These are phyloP conservation scores for Lissonota sp. DNA, from an alignment of 2,888 invertebrate species.

Conservation along the genomic window DNA sequence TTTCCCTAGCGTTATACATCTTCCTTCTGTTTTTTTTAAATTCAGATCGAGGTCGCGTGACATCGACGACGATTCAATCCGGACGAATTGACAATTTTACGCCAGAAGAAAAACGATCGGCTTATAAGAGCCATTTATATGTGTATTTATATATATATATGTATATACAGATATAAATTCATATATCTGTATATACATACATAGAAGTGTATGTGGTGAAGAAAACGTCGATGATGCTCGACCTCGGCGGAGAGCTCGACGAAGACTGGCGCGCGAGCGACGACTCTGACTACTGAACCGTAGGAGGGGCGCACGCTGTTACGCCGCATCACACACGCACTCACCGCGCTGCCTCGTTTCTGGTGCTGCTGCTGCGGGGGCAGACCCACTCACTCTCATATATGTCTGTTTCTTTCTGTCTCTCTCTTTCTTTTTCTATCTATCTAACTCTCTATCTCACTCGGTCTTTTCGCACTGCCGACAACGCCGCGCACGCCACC, in stretches of 20 bases:
- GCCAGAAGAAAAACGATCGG: too few species aligned
- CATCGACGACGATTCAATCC: slow-evolving; percentile 66
- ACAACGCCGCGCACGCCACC: slow-evolving; percentile 55
- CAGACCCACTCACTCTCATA: slow-evolving; percentile 41
- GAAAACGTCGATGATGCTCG: slow-evolving; percentile 68
- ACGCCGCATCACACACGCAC: slow-evolving; percentile 73
- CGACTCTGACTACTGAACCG: slow-evolving; percentile 73
- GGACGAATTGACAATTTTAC: too few species aligned
- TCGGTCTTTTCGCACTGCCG: slow-evolving; percentile 3
- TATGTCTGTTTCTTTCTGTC: background rate
- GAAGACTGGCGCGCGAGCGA: slow-evolving; percentile 77
- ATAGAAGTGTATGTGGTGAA: too few species aligned
- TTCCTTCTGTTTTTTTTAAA: slow-evolving; percentile 3
- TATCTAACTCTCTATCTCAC: slow-evolving; percentile 5
- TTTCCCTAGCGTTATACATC: background rate
- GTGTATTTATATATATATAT: slow-evolving; percentile 23
- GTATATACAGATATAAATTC: too few species aligned
- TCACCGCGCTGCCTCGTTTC: slow-evolving; percentile 55
- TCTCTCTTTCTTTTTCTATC: background rate
- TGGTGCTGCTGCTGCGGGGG: slow-evolving; percentile 41
- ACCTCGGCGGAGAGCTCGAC: slow-evolving; percentile 75
- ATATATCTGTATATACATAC: too few species aligned
- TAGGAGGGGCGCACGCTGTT: slow-evolving; percentile 71
- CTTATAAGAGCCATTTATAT: too few species aligned
- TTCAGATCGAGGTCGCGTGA: slow-evolving; percentile 69